Evolutionary conservation across 2,888 invertebrate species (phyloP).

Genomic region (Xanthia togata): DNA sequence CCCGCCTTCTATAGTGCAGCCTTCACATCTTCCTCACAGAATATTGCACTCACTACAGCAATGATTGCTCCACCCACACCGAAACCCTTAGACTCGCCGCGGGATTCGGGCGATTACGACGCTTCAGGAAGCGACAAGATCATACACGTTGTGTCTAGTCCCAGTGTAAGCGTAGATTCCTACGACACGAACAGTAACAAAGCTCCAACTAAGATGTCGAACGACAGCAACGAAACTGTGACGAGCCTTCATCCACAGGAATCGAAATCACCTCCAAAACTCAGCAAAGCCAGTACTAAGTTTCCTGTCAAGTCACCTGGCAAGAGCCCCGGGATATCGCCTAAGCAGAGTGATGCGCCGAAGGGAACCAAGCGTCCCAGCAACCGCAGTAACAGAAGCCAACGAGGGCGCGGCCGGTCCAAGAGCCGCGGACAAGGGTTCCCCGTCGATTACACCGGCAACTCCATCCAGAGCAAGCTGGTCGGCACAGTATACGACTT

Average conservation of each 20-base stretch:
- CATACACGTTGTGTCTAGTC: conserved; percentile 81
- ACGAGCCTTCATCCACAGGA: conserved; percentile 78
- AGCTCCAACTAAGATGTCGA: conserved; percentile 81
- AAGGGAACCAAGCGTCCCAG: conserved; percentile 82
- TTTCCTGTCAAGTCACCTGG: conserved; percentile 93
- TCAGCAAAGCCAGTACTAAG: conserved; percentile 91
- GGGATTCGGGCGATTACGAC: conserved; percentile 80
- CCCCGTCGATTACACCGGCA: conserved; percentile 88
- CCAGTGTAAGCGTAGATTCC: conserved; percentile 83
- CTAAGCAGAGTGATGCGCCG: conserved; percentile 90
- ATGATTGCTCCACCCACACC: conserved; percentile 93
- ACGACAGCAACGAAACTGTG: conserved; percentile 81
- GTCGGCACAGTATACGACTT: conserved; percentile 97
- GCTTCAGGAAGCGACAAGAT: conserved; percentile 82
- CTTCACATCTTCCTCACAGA: conserved; percentile 95
- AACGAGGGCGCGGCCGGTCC: conserved; percentile 88
- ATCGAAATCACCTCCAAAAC: conserved; percentile 81
- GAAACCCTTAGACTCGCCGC: conserved; percentile 85
- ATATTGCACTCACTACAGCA: conserved; percentile 94
- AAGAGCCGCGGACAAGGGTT: conserved; percentile 84
- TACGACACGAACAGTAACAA: conserved; percentile 79
- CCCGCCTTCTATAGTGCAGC: conserved; percentile 92
- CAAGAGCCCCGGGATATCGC: conserved; percentile 92
- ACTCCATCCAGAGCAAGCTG: conserved; percentile 94
- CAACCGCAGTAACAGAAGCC: conserved; percentile 84